Evolutionary conservation across 1,140 invertebrate genomes (phyloP).

Genomic region (Dryas iulia): DNA sequence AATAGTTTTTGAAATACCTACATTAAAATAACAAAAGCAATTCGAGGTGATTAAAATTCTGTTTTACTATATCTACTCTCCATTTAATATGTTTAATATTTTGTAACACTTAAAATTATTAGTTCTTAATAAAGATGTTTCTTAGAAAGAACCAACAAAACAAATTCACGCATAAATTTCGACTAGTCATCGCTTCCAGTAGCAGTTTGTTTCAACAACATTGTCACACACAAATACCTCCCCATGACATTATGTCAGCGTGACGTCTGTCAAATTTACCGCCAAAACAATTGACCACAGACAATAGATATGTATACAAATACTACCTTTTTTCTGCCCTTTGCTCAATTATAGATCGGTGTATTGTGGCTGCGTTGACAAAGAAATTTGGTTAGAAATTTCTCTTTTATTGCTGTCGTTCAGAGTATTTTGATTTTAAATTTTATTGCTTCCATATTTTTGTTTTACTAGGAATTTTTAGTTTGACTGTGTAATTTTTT

Average conservation of each 20-base stretch:
- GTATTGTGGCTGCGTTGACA: constrained; percentile 46
- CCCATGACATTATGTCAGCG: constrained; percentile 47
- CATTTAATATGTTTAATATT: neutral
- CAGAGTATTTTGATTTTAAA: constrained; percentile 36
- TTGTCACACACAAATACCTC: constrained; percentile 35
- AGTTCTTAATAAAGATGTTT: neutral
- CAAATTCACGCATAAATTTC: constrained; percentile 54
- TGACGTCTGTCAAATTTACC: constrained; percentile 61
- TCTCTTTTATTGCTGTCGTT: constrained; percentile 61
- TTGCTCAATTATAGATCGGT: constrained; percentile 70
- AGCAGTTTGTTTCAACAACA: constrained; percentile 55
- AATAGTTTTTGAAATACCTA: no score
- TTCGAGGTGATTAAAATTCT: no score
- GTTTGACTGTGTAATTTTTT: neutral
- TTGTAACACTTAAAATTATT: neutral
- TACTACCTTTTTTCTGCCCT: constrained; percentile 45
- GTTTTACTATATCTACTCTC: no score
- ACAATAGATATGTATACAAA: constrained; percentile 35
- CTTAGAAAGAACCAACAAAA: constrained; percentile 13
- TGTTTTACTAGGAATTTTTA: neutral
- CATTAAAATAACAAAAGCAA: no score
- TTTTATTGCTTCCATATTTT: constrained; percentile 65
- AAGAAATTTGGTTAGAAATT: constrained; percentile 42
- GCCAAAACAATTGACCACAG: constrained; percentile 54
- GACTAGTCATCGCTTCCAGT: constrained; percentile 56